Base-by-base conservation (phyloP, 2,113 vertebrate species). In the Orycteropus afer region DNA sequence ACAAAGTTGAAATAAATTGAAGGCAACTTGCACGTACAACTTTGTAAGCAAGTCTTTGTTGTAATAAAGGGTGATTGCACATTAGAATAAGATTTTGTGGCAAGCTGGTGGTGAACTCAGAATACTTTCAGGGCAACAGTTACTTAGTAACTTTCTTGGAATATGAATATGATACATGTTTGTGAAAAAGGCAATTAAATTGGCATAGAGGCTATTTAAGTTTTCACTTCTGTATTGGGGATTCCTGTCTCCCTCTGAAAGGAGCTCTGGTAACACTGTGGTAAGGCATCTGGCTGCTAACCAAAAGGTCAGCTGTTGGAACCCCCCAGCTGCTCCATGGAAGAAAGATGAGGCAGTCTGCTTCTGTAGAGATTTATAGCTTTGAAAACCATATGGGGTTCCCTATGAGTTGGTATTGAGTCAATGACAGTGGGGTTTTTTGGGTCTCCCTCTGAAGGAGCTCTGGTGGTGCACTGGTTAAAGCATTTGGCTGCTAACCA, bases 181-280 rank as follows among this genome's bases (percentile, higher is more conserved):
- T 96, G 85, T 84, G 67, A 92, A 59, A 95, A 94, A 93, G 97
- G n/a, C 90, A 96, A 94, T 98, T 96, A 95, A 95, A 93, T 37
- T 91, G 94, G 91, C 84, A 92, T 55, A 94, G 79, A 93, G 76
- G 86, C 92, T 74, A 20, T 94, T 93, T 95, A 93, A 95, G 74
- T 97, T 94, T 90, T 77, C n/a, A 20, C 89, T 89, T 74, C 61
- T 80, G 63, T 91, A 80, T 91, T 76, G 49, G 65, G 45, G 17
- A 29, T 89, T 92, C 89, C 78, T 49, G 32, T 65, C 86, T 47
- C 10, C 0, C 15, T 42, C 67, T 45, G n/a, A n/a, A n/a, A n/a
- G n/a, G n/a, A n/a, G n/a, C n/a, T n/a, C n/a, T n/a, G n/a, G n/a
- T n/a, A n/a, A n/a, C n/a, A n/a, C n/a, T n/a, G n/a, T n/a, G n/a